Base-by-base conservation (phyloP, 53 echinoderm and acorn worm genomes). In the Temnopleurus reevesii region DNA sequence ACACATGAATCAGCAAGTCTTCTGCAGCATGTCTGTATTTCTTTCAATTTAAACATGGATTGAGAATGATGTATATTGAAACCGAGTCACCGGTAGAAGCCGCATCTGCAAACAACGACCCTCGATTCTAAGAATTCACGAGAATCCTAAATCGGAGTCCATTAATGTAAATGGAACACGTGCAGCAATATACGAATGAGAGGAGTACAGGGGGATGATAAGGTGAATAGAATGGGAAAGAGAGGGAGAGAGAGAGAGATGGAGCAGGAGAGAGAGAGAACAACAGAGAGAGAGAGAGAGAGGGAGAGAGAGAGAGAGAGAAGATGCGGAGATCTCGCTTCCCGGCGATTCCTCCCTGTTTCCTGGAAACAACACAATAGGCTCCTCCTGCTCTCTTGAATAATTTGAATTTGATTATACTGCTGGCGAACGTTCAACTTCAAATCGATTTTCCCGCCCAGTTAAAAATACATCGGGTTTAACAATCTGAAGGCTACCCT, bases 331-430 rank as follows among this genome's bases (percentile, higher is more conserved):
- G 35, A 9, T 0, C 18, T 8, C 9, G 53, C 36, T 83, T 83
- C 83, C 55, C 83, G 83, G 56, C 35, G 83, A 83, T 55, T 83
- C 83, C 83, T 51, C 83, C 55, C 34, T 5, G 38, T 54, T 83
- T 83, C 83, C 83, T n/a, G 83, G 83, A 83, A 83, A 18, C 51
- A 34, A 0, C 55, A 83, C 83, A 83, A 83, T 83, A 51, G 83
- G 49, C 46, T 79, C 79, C 79, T 79, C 49, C 79, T 49, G 79
- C 79, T 79, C 27, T 79, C 79, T 49, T 71, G 71, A 71, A 71
- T 71, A 71, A 71, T 71, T 71, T 71, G 71, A 71, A 71, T 71
- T 71, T 71, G 71, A 71, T 71, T 71, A 79, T 79, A 49, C 15
- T 29, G 29, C 13, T 41, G 46, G 5, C 79, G 46, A 21, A 12